Conservation (phyloP, 2,797 vertebrate species). For the Arctocebus calabarensis region DNA sequence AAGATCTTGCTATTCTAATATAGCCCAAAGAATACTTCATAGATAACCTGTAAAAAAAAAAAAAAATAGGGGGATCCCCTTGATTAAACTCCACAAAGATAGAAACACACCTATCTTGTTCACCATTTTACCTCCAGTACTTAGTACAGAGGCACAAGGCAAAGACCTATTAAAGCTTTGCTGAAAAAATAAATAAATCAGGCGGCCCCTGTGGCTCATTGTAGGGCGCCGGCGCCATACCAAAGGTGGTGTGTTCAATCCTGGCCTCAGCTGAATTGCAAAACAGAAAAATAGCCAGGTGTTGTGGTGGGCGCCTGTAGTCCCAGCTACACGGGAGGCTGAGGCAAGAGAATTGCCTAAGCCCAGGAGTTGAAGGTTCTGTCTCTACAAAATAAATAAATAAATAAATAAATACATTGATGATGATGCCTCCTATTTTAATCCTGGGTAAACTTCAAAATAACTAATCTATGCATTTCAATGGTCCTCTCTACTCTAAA, state of each 20-base stretch:
- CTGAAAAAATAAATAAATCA: not conserved
- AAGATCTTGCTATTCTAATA: constrained; percentile 28
- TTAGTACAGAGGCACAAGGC: not conserved
- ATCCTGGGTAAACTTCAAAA: constrained; percentile 7
- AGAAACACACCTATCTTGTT: not conserved
- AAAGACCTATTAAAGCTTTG: not conserved
- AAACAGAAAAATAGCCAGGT: too few species aligned
- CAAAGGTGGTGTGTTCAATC: too few species aligned
- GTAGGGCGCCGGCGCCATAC: too few species aligned
- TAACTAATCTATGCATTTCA: constrained; percentile 17
- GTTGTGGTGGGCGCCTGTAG: too few species aligned
- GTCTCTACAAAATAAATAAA: not conserved
- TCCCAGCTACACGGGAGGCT: too few species aligned
- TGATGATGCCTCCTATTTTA: not conserved
- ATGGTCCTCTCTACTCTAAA: not conserved
- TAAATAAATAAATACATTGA: not conserved
- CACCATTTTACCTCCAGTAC: not conserved
- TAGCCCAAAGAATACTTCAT: not conserved
- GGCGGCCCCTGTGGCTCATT: too few species aligned
- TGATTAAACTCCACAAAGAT: not conserved
- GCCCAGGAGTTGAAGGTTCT: too few species aligned
- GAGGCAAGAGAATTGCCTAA: too few species aligned
- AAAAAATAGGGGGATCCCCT: rapidly evolving
- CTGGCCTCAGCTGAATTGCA: too few species aligned
- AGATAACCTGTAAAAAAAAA: not conserved